These are phyloP conservation scores for Panthera tigris DNA, from an alignment of 2,113 vertebrate species.

Conservation along the genomic window DNA sequence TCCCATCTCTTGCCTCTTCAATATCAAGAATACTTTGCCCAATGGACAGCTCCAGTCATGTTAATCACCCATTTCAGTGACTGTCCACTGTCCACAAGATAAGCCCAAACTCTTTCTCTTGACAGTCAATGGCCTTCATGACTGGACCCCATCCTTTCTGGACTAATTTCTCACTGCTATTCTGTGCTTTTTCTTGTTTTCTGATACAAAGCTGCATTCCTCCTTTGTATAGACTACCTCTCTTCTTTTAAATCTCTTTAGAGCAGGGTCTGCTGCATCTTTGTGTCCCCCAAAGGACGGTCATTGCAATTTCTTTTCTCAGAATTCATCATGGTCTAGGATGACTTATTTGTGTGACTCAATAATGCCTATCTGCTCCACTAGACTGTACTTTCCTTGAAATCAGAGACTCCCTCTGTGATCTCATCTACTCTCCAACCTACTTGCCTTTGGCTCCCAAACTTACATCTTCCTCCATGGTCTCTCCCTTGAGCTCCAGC, in stretches of 20 bases:
- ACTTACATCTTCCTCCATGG: background rate
- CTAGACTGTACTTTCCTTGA: background rate
- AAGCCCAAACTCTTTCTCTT: background rate
- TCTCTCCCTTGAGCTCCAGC: background rate
- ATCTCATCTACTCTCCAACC: background rate
- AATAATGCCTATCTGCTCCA: background rate
- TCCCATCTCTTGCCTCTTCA: background rate
- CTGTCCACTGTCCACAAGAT: background rate
- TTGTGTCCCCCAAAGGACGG: background rate
- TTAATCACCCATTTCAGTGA: background rate
- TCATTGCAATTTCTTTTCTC: background rate
- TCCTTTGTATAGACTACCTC: background rate
- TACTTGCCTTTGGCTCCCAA: background rate
- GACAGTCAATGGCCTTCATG: background rate
- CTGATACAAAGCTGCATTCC: background rate
- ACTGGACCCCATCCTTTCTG: background rate
- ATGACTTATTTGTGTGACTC: background rate
- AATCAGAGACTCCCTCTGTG: background rate
- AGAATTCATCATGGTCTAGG: background rate
- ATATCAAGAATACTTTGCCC: background rate
- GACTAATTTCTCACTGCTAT: background rate
- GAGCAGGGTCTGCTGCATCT: background rate
- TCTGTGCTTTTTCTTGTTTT: background rate
- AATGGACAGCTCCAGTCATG: rapidly evolving
- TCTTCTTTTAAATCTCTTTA: background rate